These are phyloP conservation scores for Phania funesta DNA, from an alignment of 2,888 invertebrate species.

Conservation along the genomic window DNA sequence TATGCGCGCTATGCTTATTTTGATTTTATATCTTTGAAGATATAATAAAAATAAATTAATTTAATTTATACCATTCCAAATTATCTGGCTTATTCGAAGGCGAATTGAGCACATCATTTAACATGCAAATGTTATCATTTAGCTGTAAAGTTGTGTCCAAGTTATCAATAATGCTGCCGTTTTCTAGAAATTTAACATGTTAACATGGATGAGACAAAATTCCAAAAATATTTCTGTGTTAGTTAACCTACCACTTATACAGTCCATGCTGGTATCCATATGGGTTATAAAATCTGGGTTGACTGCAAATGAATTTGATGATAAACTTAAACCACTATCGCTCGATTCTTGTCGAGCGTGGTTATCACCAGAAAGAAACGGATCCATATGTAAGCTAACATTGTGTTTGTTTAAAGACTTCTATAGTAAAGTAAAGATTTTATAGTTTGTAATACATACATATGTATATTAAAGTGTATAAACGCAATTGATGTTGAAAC, in stretches of 20 bases:
- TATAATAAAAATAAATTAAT: conserved; percentile 71
- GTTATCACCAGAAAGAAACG: conserved; percentile 90
- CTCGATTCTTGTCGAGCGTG: conserved; percentile 97
- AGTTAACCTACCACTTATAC: conserved; percentile 84
- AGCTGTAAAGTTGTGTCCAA: conserved; percentile 81
- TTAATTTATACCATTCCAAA: conserved; percentile 80
- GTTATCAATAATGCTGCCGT: conserved; percentile 81
- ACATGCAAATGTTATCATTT: conserved; percentile 91
- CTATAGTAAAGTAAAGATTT: conserved; percentile 45
- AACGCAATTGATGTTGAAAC: not conserved
- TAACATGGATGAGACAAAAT: not conserved
- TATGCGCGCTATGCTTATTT: conserved; percentile 62
- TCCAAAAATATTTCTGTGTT: not conserved
- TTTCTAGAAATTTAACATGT: conserved; percentile 80
- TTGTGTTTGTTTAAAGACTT: conserved; percentile 68
- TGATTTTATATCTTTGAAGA: conserved; percentile 54
- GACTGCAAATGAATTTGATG: conserved; percentile 91
- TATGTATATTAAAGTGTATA: not conserved
- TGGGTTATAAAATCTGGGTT: conserved; percentile 95
- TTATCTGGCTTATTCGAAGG: conserved; percentile 88
- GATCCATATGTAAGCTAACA: conserved; percentile 82
- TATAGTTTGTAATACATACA: conserved; percentile 22
- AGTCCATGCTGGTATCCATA: conserved; percentile 95
- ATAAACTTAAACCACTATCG: conserved; percentile 95
- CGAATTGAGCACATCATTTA: conserved; percentile 94